Conservation (phyloP, 2,797 vertebrate genomes). For the Petrocephalus schoutedeni region DNA sequence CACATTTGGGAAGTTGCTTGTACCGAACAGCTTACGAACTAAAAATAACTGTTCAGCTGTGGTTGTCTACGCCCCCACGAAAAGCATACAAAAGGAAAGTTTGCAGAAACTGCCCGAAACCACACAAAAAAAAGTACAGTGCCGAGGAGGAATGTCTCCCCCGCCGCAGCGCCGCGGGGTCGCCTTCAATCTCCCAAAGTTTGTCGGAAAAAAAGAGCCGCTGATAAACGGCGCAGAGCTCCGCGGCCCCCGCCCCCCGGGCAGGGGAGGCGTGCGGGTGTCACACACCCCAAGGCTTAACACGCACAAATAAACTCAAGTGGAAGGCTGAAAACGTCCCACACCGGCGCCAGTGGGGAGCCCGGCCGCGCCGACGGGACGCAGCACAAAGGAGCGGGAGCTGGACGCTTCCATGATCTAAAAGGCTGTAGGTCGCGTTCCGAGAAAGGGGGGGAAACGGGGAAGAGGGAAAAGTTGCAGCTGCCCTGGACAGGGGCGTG, state of each 20-base stretch:
- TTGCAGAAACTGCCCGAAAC: neutral
- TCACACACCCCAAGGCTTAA: neutral
- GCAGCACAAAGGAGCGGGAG: neutral
- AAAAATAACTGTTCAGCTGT: conserved; percentile 4
- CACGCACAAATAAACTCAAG: neutral
- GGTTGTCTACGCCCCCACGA: neutral
- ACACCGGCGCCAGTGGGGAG: neutral
- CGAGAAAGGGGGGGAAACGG: neutral
- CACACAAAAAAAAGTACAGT: neutral
- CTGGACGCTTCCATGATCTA: neutral
- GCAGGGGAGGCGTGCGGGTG: neutral
- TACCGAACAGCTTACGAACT: neutral
- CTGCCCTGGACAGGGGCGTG: neutral
- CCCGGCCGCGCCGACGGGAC: neutral
- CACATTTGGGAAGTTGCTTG: neutral
- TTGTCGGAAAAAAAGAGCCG: neutral
- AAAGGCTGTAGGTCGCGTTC: neutral
- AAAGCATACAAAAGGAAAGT: neutral
- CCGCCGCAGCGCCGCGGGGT: neutral
- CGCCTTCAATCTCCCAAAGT: neutral
- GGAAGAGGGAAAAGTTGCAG: neutral
- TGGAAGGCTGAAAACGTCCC: neutral
- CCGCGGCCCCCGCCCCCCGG: neutral
- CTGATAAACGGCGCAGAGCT: neutral
- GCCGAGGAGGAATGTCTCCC: neutral